Evolutionary conservation across 2,797 vertebrate species (phyloP), one percentile per base, ranked within the genome.

Genomic region (Brotula barbata): DNA sequence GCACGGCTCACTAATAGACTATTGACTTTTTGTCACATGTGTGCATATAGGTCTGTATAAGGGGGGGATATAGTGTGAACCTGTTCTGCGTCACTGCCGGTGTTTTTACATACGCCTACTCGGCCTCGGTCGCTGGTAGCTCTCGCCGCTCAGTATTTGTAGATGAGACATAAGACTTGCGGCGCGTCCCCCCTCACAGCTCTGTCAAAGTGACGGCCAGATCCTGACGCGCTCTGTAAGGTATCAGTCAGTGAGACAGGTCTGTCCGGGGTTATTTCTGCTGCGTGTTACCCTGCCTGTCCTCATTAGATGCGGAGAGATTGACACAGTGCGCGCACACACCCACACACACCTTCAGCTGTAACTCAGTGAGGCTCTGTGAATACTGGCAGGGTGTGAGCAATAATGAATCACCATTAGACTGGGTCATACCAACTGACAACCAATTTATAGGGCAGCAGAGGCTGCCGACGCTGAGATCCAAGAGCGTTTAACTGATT

Each of bases 321-420:
- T 65, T 84, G 85, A 85, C 76, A 81, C 48, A 42, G 51, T 34
- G 13, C 34, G 13, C 34, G 13, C 44, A 20, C 54, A 7, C 36
- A 5, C 12, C 36, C 10, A 9, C 15, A n/a, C 6, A 4, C 33
- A 20, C 23, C 7, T n/a, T 23, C 44, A 14, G 61, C 31, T 61
- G 49, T 66, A 53, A 59, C 48, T 58, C 62, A 39, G 54, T 65
- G 59, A 76, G 80, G 58, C 71, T 58, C 71, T 37, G 46, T 1
- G 52, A 76, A 66, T 67, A 55, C 58, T 55, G n/a, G 68, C 67
- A 62, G 63, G 68, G 66, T 55, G 72, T 55, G 71, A 66, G 78
- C 78, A 76, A 80, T 89, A 87, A 88, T 88, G 85, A 88, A 86
- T 83, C 85, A 80, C 84, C 66, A 85, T 88, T 86, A 86, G 77